phyloP scores from a whole-genome alignment of 2,888 invertebrate genomes.

The Lasioglossum vierecki region DNA sequence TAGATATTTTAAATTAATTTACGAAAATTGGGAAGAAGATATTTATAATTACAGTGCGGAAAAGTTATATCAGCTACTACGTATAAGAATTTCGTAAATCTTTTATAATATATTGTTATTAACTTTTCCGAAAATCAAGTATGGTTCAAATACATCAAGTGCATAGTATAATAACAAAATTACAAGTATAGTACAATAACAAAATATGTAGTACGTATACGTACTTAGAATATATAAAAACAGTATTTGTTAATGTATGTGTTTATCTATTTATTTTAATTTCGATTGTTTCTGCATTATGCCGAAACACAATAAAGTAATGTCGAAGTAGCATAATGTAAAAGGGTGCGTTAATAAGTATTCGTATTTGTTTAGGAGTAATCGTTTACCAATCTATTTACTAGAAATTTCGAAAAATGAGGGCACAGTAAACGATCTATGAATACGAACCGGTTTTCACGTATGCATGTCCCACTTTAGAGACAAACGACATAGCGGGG shows the following conservation, averaged over 20 bases:
- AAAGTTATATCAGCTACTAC: background rate
- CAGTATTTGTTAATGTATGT: background rate
- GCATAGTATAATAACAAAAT: background rate
- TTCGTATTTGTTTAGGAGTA: background rate
- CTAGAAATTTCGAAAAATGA: background rate
- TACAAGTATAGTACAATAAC: too few species aligned
- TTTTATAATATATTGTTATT: too few species aligned
- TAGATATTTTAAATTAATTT: background rate
- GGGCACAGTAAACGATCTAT: background rate
- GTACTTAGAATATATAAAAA: background rate
- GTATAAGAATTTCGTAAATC: background rate
- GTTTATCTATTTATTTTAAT: background rate
- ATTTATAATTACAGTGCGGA: background rate
- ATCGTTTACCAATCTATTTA: background rate
- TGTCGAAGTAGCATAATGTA: background rate
- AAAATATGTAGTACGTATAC: too few species aligned
- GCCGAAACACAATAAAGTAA: background rate
- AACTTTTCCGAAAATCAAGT: background rate
- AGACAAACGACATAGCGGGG: slow-evolving; percentile 41
- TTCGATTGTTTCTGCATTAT: background rate
- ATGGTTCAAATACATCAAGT: background rate
- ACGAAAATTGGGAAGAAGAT: background rate
- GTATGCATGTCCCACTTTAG: slow-evolving; percentile 34
- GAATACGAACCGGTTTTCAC: slow-evolving; percentile 50
- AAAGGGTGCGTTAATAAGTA: background rate